Conservation (phyloP, 2,888 invertebrate species). For the Lasioglossum zephyrum region DNA sequence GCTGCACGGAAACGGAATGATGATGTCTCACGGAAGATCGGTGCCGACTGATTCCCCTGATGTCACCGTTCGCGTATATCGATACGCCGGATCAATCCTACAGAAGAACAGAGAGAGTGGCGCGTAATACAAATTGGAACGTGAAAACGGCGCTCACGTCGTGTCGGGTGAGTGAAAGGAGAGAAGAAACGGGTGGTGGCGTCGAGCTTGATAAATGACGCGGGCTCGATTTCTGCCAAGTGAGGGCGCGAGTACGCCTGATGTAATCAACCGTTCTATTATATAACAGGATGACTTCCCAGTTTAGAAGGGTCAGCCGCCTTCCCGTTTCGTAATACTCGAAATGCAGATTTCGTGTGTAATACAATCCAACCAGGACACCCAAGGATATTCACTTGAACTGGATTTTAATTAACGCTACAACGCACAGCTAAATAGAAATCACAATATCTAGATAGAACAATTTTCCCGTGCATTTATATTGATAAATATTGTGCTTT, state of each 20-base stretch:
- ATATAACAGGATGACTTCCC: constrained; percentile 80
- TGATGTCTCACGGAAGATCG: constrained; percentile 65
- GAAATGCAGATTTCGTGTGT: constrained; percentile 21
- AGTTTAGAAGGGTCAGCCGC: constrained; percentile 72
- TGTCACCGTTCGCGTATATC: constrained; percentile 55
- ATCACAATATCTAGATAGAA: no score
- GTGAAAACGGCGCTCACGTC: constrained; percentile 57
- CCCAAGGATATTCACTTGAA: neutral
- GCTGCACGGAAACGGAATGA: constrained; percentile 66
- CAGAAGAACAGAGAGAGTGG: constrained; percentile 55
- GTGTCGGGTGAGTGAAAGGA: constrained; percentile 66
- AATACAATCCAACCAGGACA: neutral
- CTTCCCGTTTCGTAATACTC: constrained; percentile 35
- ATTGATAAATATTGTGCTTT: no score
- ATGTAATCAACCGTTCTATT: constrained; percentile 82
- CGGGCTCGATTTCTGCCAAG: constrained; percentile 73
- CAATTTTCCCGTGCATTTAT: no score
- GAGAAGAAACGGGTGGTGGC: constrained; percentile 57
- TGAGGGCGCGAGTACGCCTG: constrained; percentile 72
- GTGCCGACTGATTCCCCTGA: constrained; percentile 28
- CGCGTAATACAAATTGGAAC: constrained; percentile 77
- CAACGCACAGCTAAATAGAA: no score
- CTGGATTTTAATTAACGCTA: neutral
- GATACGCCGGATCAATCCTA: constrained; percentile 71
- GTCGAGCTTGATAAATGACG: constrained; percentile 81